Conservation (phyloP, 2,888 invertebrate genomes). For the Drosophila maculinotata region DNA sequence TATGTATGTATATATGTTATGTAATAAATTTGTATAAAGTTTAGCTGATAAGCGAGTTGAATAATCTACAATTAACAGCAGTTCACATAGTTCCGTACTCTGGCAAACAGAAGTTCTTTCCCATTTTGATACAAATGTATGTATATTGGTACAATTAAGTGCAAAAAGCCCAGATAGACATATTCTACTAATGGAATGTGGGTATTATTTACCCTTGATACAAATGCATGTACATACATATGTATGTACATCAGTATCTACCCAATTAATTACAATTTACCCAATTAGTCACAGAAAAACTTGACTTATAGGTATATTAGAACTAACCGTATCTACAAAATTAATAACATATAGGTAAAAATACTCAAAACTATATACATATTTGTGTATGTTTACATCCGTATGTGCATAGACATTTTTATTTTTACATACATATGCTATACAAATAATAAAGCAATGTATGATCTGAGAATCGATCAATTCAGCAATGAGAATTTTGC, state of each 20-base stretch:
- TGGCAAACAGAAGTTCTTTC: not conserved
- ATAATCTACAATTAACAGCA: slow-evolving; percentile 21
- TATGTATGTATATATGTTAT: slow-evolving; percentile 1
- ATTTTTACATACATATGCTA: not conserved
- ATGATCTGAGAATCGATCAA: slow-evolving; percentile 45
- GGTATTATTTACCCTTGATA: too few species aligned
- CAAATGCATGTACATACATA: not conserved
- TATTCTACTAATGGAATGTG: not conserved
- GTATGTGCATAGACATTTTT: not conserved
- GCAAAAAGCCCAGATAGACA: not conserved
- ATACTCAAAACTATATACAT: slow-evolving; percentile 3
- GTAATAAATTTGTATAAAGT: slow-evolving; percentile 8
- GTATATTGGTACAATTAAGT: not conserved
- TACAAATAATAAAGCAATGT: slow-evolving; percentile 21
- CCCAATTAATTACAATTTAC: not conserved
- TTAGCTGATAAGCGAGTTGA: slow-evolving; percentile 27
- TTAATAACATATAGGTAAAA: not conserved
- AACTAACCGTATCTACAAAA: not conserved
- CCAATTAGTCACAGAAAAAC: not conserved
- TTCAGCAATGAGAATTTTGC: slow-evolving; percentile 28
- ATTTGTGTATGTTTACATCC: not conserved
- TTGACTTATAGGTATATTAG: not conserved
- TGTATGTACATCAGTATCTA: too few species aligned
- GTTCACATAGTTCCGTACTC: not conserved
- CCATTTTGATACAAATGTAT: not conserved